Evolutionary conservation across 2,113 vertebrate species (phyloP).

Genomic region (Trochalopteron elliotii): DNA sequence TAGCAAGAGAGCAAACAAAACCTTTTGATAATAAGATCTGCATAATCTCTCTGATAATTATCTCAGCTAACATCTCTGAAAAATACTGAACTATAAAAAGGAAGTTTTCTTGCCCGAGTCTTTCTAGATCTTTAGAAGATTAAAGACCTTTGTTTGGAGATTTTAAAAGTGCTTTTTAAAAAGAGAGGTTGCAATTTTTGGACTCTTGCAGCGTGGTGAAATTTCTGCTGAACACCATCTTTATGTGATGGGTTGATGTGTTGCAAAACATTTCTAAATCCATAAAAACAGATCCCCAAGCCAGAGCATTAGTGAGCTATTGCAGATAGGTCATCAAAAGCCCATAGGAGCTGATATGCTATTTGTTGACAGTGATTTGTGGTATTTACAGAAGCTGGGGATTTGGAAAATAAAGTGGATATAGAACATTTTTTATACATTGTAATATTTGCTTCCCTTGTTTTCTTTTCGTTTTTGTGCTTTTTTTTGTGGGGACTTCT

Average conservation of each 20-base stretch:
- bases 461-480: neutral
- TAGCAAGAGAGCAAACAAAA: conserved; percentile 37
- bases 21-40: conserved; percentile 51
- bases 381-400: neutral
- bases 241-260: neutral
- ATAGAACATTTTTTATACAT: neutral
- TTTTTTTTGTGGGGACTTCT: neutral
- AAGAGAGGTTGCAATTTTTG: neutral
- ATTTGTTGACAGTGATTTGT: neutral
- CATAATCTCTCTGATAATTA: conserved; percentile 64
- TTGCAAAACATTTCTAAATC: neutral
- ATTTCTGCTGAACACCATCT: neutral
- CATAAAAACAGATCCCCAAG: conserved; percentile 3
- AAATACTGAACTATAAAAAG: conserved; percentile 44
- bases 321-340: neutral
- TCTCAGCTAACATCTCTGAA: conserved; percentile 33
- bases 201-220: neutral
- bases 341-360: neutral
- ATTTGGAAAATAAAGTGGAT: neutral
- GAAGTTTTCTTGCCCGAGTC: conserved; percentile 15
- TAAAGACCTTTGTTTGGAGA: conserved; percentile 52
- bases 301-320: neutral
- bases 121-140: conserved; percentile 50
- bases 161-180: neutral
- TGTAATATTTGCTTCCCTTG: neutral